Base-by-base conservation (phyloP, 2,113 vertebrate genomes). In the Benitochromis conjunctus region DNA sequence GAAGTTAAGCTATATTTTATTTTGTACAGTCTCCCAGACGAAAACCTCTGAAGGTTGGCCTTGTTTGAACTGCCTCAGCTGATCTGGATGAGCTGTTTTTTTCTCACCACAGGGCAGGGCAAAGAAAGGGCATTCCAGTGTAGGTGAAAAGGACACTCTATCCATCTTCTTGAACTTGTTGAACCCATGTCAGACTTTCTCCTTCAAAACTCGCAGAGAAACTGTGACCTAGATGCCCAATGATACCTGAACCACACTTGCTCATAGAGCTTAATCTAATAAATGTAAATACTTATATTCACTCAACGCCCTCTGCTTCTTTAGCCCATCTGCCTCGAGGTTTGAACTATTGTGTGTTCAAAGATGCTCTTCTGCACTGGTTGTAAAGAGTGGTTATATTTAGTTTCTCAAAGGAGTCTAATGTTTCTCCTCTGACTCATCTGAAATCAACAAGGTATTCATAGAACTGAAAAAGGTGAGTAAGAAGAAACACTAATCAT, bases 1-100 rank as follows among this genome's bases (percentile, higher is more conserved):
- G 54, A 82, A 86, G 46, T 79, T 43, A 74, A 55, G n/a, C 66
- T 76, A 79, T 24, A 18, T 89, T 90, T 87, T 38, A 74, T 66
- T 76, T 66, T 62, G 11, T 18, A n/a, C 10, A 11, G 53, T 26
- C 64, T 86, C 53, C n/a, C 6, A 2, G 43, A 64, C 53, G 1
- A 55, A 76, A 31, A 13, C 18, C 8, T 89, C 48, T 81, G 6
- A 86, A 34, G 5, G 10, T 41, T 84, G 84, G 26, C 79, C 79
- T 82, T 19, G 4, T 51, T 12, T 78, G 74, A 88, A 19, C 74
- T 51, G 41, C n/a, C 60, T 18, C 38, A 56, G 66, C 3, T 58
- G 88, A 74, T 89, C 12, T 57, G 56, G 0, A 83, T 56, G 48
- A 86, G 19, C 21, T 21, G 18, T 2, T 29, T 74, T 51, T 76